Percentiles rank a stretch among this genome's conserved stretches.
Evolutionary conservation across 2,113 vertebrate species (phyloP).

Genomic region (Sturnus vulgaris): DNA sequence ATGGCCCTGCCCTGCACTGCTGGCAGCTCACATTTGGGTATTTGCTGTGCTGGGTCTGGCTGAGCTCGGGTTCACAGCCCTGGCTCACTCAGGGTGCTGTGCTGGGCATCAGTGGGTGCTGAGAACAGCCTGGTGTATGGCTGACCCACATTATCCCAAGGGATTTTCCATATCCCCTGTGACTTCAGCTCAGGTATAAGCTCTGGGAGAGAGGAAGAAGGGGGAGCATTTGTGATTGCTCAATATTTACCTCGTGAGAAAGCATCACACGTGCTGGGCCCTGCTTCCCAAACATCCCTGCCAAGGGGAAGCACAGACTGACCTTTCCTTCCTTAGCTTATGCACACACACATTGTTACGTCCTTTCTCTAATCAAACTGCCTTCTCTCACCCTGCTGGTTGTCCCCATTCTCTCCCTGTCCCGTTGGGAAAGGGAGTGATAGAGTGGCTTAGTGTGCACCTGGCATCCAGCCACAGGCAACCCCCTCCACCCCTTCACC

Average conservation of each 20-base stretch:
- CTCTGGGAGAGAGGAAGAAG: background rate
- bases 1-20: no score
- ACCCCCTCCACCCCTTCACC: rapidly evolving
- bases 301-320: background rate
- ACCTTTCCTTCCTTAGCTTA: background rate
- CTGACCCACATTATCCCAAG: background rate
- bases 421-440: no score
- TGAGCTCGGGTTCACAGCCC: background rate
- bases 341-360: background rate
- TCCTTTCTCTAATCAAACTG: background rate
- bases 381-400: background rate
- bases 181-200: background rate
- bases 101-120: background rate
- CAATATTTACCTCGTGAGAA: background rate
- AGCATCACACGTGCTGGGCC: no score
- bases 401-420: background rate
- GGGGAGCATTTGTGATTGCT: no score
- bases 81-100: background rate
- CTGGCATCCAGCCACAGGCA: background rate
- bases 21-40: background rate
- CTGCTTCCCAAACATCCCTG: background rate
- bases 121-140: background rate
- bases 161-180: background rate
- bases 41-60: background rate
- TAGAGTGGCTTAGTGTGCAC: rapidly evolving